Conservation (phyloP, 2,113 vertebrate species). For the Pagrus major region DNA sequence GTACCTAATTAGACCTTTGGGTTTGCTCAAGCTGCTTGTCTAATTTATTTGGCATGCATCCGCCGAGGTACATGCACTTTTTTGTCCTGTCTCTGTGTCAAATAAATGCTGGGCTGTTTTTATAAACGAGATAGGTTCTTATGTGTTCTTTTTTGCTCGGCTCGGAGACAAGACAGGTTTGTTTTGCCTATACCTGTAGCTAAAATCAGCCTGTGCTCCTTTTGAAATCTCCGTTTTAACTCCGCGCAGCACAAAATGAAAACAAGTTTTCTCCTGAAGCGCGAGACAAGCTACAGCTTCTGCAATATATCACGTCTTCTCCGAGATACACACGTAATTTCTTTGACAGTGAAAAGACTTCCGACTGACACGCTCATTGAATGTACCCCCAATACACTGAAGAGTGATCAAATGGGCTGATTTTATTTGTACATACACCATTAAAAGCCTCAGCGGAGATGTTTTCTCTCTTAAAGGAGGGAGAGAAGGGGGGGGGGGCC, state of each 20-base stretch:
- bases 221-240: slow-evolving; percentile 59
- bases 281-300: slow-evolving; percentile 31
- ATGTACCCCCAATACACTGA: slow-evolving; percentile 18
- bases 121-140: background rate
- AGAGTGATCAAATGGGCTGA: slow-evolving; percentile 67
- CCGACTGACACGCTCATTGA: slow-evolving; percentile 51
- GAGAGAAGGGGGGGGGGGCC: background rate
- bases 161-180: slow-evolving; percentile 21
- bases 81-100: slow-evolving; percentile 38
- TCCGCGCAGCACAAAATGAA: slow-evolving; percentile 51
- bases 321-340: slow-evolving; percentile 34
- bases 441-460: slow-evolving; percentile 62
- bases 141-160: background rate
- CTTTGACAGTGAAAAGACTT: slow-evolving; percentile 60
- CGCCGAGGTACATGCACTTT: slow-evolving; percentile 30
- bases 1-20: slow-evolving; percentile 75
- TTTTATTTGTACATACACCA: slow-evolving; percentile 73
- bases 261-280: slow-evolving; percentile 44
- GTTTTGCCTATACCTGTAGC: slow-evolving; percentile 45
- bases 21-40: slow-evolving; percentile 65
- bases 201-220: slow-evolving; percentile 17
- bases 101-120: slow-evolving; percentile 39
- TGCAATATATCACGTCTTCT: slow-evolving; percentile 28
- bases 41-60: slow-evolving; percentile 68
- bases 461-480: slow-evolving; percentile 50